Base-by-base conservation (phyloP, 2,113 vertebrate genomes). In the Podiceps cristatus region DNA sequence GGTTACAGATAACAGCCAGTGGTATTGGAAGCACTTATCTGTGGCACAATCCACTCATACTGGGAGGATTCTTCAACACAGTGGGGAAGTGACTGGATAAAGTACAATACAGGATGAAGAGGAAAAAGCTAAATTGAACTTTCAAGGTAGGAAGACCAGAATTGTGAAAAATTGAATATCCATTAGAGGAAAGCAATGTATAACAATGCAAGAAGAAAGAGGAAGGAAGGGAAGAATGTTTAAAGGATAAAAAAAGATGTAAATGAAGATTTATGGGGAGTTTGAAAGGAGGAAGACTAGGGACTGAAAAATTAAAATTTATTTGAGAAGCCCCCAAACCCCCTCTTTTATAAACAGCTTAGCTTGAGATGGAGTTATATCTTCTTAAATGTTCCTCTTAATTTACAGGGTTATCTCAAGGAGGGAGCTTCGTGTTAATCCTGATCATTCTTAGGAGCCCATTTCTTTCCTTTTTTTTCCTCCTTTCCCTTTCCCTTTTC, bases 291-390 rank as follows among this genome's bases (percentile, higher is more conserved):
- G 6, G 10, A 83, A 60, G 9, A 2, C 13, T 63, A 60, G 80
- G 14, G 35, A 72, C n/a, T 56, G 7, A 74, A 86, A 91, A 83
- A 73, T 33, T 44, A 33, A 44, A 35, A 58, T 44, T 59, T 73
- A 47, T 44, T 64, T 59, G 78, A 88, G 19, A 88, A 88, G 1
- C 4, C 6, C 1, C 4, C 6, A 29, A 56, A 55, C 5, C 0
- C 0, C 6, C 1, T 37, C 2, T 76, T 85, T 88, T 20, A 80
- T 62, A 84, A 91, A 33, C 12, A 62, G 2, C 5, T 78, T 94
- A 69, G 1, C 4, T 31, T 74, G 55, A 53, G 13, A 44, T 49
- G 20, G 58, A 83, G 2, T n/a, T 50, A 49, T 5, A 3, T 25
- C 18, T 73, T 86, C 25, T 75, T 82, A 67, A 88, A 75, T 16